Conservation (phyloP, 2,113 vertebrate genomes). For the Equus przewalskii region DNA sequence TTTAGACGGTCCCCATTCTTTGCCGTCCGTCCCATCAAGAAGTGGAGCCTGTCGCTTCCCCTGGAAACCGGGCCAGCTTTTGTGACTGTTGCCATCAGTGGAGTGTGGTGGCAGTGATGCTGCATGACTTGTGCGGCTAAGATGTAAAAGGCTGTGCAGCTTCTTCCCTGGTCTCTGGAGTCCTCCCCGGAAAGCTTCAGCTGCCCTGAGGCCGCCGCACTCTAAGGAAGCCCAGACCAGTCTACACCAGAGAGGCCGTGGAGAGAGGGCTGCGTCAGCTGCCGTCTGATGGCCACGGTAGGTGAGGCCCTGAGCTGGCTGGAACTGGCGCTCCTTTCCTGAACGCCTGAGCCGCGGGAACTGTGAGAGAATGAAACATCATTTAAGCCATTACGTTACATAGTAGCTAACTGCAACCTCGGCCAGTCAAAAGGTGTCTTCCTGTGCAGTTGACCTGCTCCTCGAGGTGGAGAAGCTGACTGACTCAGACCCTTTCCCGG, state of each 20-base stretch:
- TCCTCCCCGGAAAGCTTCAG: background rate
- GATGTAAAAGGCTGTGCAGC: background rate
- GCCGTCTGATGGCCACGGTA: background rate
- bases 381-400: background rate
- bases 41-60: background rate
- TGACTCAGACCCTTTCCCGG: background rate
- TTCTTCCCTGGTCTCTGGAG: background rate
- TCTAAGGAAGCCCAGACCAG: background rate
- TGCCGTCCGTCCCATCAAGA: background rate
- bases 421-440: background rate
- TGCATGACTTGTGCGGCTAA: accelerated
- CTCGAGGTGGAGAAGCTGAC: background rate
- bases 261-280: background rate
- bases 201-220: background rate
- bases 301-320: background rate
- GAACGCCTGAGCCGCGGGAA: background rate
- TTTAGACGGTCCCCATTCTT: background rate
- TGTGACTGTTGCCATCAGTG: background rate
- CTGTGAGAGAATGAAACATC: background rate
- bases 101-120: background rate
- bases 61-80: background rate
- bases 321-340: background rate
- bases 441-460: background rate
- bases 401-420: background rate
- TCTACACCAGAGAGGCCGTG: background rate